phyloP scores from a whole-genome alignment of 2,888 invertebrate genomes.

The Gymnosoma rotundatum region DNA sequence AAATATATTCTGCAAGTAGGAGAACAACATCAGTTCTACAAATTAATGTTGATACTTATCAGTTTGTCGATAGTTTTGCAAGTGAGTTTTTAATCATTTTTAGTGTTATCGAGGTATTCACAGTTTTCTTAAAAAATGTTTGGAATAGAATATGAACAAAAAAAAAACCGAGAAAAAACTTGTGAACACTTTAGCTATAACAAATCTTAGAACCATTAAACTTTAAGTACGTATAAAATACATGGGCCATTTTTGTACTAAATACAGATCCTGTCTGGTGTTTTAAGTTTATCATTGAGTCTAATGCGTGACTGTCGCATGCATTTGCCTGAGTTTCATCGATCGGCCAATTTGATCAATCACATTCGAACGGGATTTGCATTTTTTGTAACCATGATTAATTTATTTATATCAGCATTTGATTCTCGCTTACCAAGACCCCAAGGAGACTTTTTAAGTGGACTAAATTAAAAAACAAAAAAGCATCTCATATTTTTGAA shows the following conservation, averaged over 20 bases:
- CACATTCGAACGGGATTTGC: conserved; percentile 87
- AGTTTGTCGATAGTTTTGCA: conserved; percentile 92
- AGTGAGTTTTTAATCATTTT: conserved; percentile 83
- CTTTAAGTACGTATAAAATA: neutral
- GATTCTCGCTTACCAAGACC: conserved; percentile 84
- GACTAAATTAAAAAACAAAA: conserved; percentile 37
- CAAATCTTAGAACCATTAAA: neutral
- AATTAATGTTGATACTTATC: conserved; percentile 90
- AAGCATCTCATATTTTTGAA: neutral
- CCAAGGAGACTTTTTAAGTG: conserved; percentile 74
- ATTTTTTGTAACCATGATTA: conserved; percentile 88
- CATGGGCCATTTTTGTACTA: conserved; percentile 53
- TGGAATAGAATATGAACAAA: neutral
- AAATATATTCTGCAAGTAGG: conserved; percentile 94
- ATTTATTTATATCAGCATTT: conserved; percentile 90
- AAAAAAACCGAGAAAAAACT: neutral
- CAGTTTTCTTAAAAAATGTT: neutral
- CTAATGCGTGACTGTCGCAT: conserved; percentile 90
- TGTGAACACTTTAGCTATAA: neutral
- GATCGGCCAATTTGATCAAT: conserved; percentile 88
- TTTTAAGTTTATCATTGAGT: conserved; percentile 88
- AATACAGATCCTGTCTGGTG: conserved; percentile 87
- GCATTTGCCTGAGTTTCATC: conserved; percentile 87
- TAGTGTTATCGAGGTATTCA: neutral
- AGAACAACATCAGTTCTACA: conserved; percentile 92